phyloP scores from a whole-genome alignment of 2,113 vertebrate genomes.

The Vidua chalybeata region DNA sequence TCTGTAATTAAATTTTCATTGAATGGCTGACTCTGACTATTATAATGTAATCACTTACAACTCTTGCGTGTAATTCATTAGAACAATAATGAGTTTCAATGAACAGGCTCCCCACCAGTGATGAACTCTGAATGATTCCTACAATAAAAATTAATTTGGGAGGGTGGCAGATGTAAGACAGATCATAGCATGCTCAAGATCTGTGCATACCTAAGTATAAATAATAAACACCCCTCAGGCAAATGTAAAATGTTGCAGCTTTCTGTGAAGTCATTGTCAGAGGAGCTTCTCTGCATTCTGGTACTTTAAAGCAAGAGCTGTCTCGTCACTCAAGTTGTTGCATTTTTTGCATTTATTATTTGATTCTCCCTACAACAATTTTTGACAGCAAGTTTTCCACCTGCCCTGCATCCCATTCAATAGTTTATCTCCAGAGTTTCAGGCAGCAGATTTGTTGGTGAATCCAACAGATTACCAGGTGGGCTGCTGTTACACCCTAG shows the following conservation, averaged over 20 bases:
- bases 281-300: neutral
- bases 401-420: neutral
- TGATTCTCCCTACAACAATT: neutral
- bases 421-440: neutral
- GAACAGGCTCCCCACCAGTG: slow-evolving; percentile 32
- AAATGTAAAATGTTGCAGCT: neutral
- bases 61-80: slow-evolving; percentile 55
- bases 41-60: slow-evolving; percentile 57
- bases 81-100: slow-evolving; percentile 62
- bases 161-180: neutral
- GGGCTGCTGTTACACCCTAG: neutral
- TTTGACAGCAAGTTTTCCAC: neutral
- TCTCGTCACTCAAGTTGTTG: neutral
- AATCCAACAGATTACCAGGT: neutral
- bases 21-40: slow-evolving; percentile 54
- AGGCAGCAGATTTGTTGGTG: neutral
- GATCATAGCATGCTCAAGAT: neutral
- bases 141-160: slow-evolving; percentile 17
- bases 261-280: neutral
- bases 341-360: neutral
- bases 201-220: neutral
- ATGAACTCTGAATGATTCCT: slow-evolving; percentile 52
- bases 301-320: neutral
- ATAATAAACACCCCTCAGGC: neutral
- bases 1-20: slow-evolving; percentile 64